Percentiles rank a stretch among this genome's conserved stretches.
These are phyloP conservation scores for Gnathonemus echidnorhynchus DNA, from an alignment of 2,113 vertebrate genomes.

Conservation along the genomic window DNA sequence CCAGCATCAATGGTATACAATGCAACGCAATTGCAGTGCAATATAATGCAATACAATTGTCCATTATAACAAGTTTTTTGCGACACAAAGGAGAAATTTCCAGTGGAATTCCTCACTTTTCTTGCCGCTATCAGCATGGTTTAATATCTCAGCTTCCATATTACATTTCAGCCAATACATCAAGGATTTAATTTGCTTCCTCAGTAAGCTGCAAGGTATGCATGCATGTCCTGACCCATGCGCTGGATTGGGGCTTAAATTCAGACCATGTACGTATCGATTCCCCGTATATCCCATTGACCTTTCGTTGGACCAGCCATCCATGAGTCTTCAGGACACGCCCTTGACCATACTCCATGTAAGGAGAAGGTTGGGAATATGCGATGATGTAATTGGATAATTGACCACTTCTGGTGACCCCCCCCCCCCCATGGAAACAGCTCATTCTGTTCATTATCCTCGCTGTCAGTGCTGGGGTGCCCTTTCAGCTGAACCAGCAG, in stretches of 20 bases:
- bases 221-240: neutral
- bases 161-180: neutral
- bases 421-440: slow-evolving; percentile 1
- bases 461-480: slow-evolving; percentile 10
- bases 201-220: neutral
- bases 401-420: slow-evolving; percentile 7
- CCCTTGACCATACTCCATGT: neutral
- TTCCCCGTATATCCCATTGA: neutral
- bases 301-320: neutral
- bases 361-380: neutral
- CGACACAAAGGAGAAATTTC: neutral
- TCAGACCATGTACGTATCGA: neutral
- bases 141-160: neutral
- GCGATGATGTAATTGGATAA: slow-evolving; percentile 15
- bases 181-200: neutral
- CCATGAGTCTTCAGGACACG: neutral
- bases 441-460: slow-evolving; percentile 14
- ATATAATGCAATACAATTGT: neutral
- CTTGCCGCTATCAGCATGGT: neutral
- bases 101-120: neutral
- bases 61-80: neutral
- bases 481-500: slow-evolving; percentile 7
- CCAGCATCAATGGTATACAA: neutral
- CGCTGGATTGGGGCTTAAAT: neutral
- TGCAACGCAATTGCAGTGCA: neutral